A percentile compares a stretch with the other conserved stretches of the same genome.
phyloP scores from a whole-genome alignment of 2,888 invertebrate genomes.

The Fabriciana adippe region DNA sequence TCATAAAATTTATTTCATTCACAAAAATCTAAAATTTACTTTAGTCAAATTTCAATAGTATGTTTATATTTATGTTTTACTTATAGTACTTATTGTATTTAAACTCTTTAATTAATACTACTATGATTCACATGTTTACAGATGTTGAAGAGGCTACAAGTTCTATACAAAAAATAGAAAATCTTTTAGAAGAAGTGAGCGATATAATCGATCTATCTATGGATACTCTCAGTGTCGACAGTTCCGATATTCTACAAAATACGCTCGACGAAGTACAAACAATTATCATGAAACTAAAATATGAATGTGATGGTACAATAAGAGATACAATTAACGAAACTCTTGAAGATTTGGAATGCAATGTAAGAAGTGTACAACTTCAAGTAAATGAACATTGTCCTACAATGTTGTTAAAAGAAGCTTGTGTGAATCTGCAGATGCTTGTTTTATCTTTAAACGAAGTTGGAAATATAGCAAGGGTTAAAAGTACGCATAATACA shows the following conservation, averaged over 20 bases:
- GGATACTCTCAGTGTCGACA: conserved; percentile 47
- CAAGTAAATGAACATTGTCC: conserved; percentile 72
- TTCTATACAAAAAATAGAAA: conserved; percentile 56
- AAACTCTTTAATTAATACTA: no score
- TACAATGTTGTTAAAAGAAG: conserved; percentile 65
- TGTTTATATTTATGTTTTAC: no score
- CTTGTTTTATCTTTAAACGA: conserved; percentile 63
- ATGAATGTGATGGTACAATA: conserved; percentile 61
- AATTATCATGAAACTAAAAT: conserved; percentile 71
- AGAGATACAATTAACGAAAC: conserved; percentile 73
- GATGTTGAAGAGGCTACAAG: conserved; percentile 45
- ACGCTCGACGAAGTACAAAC: conserved; percentile 74
- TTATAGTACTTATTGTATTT: no score
- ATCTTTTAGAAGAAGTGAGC: conserved; percentile 61
- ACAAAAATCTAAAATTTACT: no score
- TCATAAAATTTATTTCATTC: no score
- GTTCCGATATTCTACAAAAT: conserved; percentile 59
- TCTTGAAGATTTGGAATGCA: conserved; percentile 78
- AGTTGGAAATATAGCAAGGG: conserved; percentile 48
- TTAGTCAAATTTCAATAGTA: no score
- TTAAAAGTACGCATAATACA: conserved; percentile 31
- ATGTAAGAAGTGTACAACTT: conserved; percentile 76
- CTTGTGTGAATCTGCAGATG: conserved; percentile 67
- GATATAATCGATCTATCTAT: conserved; percentile 52
- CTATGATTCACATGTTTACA: conserved; percentile 41